phyloP scores from a whole-genome alignment of 2,888 invertebrate species.

The Amblyjoppa fuscipennis region DNA sequence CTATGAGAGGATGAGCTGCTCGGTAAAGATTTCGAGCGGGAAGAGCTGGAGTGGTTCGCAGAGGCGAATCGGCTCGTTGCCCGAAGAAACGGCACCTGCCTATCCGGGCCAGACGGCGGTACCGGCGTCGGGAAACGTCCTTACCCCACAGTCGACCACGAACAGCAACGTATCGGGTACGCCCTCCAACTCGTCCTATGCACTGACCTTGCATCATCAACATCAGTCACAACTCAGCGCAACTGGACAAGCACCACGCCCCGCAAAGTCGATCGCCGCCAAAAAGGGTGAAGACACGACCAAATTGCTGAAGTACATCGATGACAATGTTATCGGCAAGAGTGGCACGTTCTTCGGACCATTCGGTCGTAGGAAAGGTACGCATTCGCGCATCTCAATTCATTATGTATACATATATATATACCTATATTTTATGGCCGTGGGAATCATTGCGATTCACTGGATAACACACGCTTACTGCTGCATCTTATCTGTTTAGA shows the following conservation, averaged over 20 bases:
- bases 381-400: neutral
- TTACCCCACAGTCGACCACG: slow-evolving; percentile 36
- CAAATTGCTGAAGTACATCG: slow-evolving; percentile 92
- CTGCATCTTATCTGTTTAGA: neutral
- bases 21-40: slow-evolving; percentile 82
- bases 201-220: slow-evolving; percentile 29
- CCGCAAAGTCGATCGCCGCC: slow-evolving; percentile 82
- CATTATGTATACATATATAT: neutral
- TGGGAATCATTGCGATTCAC: neutral
- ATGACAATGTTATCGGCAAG: slow-evolving; percentile 93
- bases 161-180: slow-evolving; percentile 25
- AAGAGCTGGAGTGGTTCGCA: slow-evolving; percentile 83
- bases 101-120: slow-evolving; percentile 63
- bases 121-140: slow-evolving; percentile 57
- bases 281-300: slow-evolving; percentile 89
- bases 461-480: neutral
- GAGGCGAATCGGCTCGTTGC: slow-evolving; percentile 80
- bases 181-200: slow-evolving; percentile 20
- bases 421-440: neutral
- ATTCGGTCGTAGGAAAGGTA: slow-evolving; percentile 93
- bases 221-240: slow-evolving; percentile 35
- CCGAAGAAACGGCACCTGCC: slow-evolving; percentile 77
- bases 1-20: slow-evolving; percentile 84
- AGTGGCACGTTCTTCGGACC: slow-evolving; percentile 93
- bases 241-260: slow-evolving; percentile 82